These are phyloP conservation scores for Taxidea taxus DNA, from an alignment of 2,113 vertebrate species.

Conservation along the genomic window DNA sequence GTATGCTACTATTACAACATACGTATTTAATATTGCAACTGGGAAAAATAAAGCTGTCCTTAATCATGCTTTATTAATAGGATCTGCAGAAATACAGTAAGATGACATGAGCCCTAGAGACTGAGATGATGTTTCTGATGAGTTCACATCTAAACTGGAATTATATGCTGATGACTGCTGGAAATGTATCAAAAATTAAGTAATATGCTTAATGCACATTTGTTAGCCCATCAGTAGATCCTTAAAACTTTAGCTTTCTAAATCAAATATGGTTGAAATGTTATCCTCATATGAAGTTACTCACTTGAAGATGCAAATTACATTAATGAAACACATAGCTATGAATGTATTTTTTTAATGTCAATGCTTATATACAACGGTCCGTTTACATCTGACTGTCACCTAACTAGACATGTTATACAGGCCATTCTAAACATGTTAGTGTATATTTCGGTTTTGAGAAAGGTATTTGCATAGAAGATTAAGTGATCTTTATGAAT, in stretches of 20 bases:
- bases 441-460: neutral
- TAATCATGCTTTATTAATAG: neutral
- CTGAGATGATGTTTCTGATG: neutral
- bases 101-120: neutral
- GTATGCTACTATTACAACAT: neutral
- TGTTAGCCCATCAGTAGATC: neutral
- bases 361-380: neutral
- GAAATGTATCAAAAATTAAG: neutral
- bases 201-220: neutral
- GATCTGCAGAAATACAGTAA: neutral
- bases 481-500: neutral
- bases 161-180: neutral
- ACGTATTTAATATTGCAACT: neutral
- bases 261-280: neutral
- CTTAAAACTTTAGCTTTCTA: neutral
- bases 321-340: neutral
- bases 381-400: neutral
- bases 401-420: neutral
- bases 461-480: neutral
- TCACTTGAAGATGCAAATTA: neutral
- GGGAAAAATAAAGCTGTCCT: neutral
- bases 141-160: neutral
- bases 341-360: neutral
- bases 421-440: neutral
- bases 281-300: neutral